These are phyloP conservation scores for Distichodus sexfasciatus DNA, from an alignment of 2,797 vertebrate genomes.

Conservation along the genomic window DNA sequence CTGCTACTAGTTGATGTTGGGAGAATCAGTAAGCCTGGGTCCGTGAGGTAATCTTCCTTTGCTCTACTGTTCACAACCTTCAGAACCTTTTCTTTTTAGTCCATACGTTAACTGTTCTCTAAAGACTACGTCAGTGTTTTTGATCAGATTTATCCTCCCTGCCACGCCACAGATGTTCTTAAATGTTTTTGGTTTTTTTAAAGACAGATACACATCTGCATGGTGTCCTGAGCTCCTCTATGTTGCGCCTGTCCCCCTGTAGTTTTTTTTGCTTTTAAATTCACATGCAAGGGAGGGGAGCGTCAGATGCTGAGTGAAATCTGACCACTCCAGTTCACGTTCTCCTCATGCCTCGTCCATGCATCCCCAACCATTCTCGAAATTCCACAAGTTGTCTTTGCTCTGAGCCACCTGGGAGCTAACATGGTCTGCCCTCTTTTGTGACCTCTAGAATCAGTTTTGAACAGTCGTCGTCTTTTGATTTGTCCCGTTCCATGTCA, in stretches of 20 bases:
- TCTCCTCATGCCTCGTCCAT: conserved; percentile 6
- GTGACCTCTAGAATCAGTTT: conserved; percentile 5
- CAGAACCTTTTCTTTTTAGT: conserved; percentile 68
- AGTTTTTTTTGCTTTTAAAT: conserved; percentile 11
- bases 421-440: background rate
- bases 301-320: conserved; percentile 5
- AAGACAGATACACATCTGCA: conserved; percentile 34
- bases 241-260: conserved; percentile 1
- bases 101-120: conserved; percentile 40
- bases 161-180: background rate
- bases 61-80: conserved; percentile 94
- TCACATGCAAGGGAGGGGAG: background rate
- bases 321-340: conserved; percentile 8
- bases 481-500: background rate
- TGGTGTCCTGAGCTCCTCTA: conserved; percentile 25
- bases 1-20: conserved; percentile 90
- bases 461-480: background rate
- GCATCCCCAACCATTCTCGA: conserved; percentile 12
- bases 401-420: background rate
- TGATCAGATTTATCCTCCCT: conserved; percentile 53
- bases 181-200: background rate
- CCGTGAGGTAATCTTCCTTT: conserved; percentile 98
- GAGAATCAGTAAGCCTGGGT: conserved; percentile 91
- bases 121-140: conserved; percentile 6
- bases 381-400: background rate